phyloP scores from a whole-genome alignment of 2,888 invertebrate genomes.

The Sphinx pinastri region DNA sequence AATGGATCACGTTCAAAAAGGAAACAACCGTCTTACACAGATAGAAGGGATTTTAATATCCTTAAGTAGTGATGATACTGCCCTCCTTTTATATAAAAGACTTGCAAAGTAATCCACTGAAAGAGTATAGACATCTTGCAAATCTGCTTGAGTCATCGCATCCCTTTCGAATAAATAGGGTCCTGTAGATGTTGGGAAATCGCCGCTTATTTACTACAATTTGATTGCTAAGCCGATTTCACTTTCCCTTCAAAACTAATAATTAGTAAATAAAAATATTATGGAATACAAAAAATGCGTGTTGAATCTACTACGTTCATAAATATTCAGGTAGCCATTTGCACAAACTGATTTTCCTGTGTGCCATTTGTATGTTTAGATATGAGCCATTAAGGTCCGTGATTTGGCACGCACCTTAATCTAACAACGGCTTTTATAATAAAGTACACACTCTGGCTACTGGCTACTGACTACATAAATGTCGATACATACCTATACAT shows the following conservation, averaged over 20 bases:
- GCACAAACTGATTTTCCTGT: background rate
- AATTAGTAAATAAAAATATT: constrained; percentile 10
- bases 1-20: constrained; percentile 65
- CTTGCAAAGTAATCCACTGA: constrained; percentile 83
- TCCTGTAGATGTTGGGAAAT: constrained; percentile 62
- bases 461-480: too few species aligned
- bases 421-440: too few species aligned
- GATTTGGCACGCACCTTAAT: too few species aligned
- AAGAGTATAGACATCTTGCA: constrained; percentile 75
- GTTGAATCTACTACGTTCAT: background rate
- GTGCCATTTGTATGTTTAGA: constrained; percentile 15
- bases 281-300: background rate
- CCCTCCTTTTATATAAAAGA: constrained; percentile 76
- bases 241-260: constrained; percentile 19
- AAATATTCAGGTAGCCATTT: background rate
- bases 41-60: constrained; percentile 82
- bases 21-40: constrained; percentile 81
- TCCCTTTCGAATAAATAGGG: constrained; percentile 81
- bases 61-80: constrained; percentile 82
- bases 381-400: background rate
- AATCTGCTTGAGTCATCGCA: constrained; percentile 83
- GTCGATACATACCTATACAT: too few species aligned
- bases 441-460: too few species aligned
- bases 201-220: constrained; percentile 58
- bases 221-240: constrained; percentile 39